phyloP scores from a whole-genome alignment of 2,113 vertebrate genomes.

The Thomomys bottae region DNA sequence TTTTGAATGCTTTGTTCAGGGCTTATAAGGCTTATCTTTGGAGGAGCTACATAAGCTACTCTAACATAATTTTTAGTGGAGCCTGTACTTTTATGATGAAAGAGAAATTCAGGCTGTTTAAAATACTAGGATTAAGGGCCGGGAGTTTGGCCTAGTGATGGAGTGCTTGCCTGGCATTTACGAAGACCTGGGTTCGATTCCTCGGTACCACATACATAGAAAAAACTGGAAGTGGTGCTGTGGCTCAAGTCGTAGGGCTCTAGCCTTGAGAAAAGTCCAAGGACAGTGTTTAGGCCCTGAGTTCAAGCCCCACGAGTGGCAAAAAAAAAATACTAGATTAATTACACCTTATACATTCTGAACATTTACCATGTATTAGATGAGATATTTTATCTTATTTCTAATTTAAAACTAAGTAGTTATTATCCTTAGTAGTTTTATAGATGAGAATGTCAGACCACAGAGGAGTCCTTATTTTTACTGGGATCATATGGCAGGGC shows the following conservation, averaged over 20 bases:
- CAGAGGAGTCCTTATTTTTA: slow-evolving; percentile 39
- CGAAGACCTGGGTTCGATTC: no score
- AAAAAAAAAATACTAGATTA: slow-evolving; percentile 52
- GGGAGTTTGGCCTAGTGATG: no score
- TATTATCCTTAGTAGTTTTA: slow-evolving; percentile 24
- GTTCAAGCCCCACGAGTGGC: no score
- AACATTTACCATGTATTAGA: not conserved
- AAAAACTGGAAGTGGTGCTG: no score
- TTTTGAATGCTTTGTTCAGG: slow-evolving; percentile 2
- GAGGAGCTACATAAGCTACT: not conserved
- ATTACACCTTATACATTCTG: slow-evolving; percentile 7
- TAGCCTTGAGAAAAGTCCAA: no score
- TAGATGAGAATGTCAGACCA: not conserved
- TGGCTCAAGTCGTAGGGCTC: no score
- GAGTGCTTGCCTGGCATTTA: no score
- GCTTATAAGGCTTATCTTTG: slow-evolving; percentile 27
- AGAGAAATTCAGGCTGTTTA: slow-evolving; percentile 36
- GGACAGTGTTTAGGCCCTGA: no score
- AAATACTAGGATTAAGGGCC: no score
- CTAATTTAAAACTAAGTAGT: not conserved
- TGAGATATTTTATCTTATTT: slow-evolving; percentile 16
- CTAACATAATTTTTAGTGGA: not conserved
- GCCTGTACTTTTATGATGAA: slow-evolving; percentile 34
- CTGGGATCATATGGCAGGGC: not conserved
- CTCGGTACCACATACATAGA: no score